Evolutionary conservation across 2,113 vertebrate species (phyloP).

Genomic region (Zapornia atra): DNA sequence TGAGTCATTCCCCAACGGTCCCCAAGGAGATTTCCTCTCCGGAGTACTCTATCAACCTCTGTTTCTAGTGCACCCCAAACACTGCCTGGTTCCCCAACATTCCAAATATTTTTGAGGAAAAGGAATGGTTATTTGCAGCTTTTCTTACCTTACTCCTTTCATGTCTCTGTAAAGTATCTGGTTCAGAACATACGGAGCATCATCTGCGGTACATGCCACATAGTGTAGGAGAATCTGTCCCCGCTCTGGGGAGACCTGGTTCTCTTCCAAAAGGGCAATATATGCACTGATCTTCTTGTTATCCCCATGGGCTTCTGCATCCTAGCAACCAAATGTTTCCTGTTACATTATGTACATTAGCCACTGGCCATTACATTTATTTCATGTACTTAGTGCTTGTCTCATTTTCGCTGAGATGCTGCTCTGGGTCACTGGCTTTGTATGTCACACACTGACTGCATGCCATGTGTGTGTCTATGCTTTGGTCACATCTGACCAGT

Average conservation of each 20-base stretch:
- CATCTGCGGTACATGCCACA: constrained; percentile 75
- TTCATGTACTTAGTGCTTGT: background rate
- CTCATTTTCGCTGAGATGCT: background rate
- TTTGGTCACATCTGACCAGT: background rate
- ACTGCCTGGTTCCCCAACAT: background rate
- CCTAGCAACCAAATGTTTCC: constrained; percentile 70
- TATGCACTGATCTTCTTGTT: constrained; percentile 79
- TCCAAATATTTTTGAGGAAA: background rate
- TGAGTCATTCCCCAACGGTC: background rate
- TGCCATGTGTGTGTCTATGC: background rate
- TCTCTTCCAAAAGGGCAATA: constrained; percentile 81
- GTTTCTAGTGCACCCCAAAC: background rate
- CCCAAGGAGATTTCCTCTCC: background rate
- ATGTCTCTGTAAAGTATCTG: constrained; percentile 75
- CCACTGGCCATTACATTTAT: background rate
- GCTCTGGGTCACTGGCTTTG: background rate
- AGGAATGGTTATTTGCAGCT: background rate
- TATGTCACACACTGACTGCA: background rate
- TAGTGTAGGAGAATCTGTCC: constrained; percentile 69
- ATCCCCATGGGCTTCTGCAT: constrained; percentile 76
- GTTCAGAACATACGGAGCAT: constrained; percentile 75
- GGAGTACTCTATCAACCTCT: background rate
- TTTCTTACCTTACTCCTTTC: constrained; percentile 79
- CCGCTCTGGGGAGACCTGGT: constrained; percentile 35
- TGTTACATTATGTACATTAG: constrained; percentile 2